Evolutionary conservation across 2,797 vertebrate species (phyloP).

Genomic region (Nyctibius grandis): DNA sequence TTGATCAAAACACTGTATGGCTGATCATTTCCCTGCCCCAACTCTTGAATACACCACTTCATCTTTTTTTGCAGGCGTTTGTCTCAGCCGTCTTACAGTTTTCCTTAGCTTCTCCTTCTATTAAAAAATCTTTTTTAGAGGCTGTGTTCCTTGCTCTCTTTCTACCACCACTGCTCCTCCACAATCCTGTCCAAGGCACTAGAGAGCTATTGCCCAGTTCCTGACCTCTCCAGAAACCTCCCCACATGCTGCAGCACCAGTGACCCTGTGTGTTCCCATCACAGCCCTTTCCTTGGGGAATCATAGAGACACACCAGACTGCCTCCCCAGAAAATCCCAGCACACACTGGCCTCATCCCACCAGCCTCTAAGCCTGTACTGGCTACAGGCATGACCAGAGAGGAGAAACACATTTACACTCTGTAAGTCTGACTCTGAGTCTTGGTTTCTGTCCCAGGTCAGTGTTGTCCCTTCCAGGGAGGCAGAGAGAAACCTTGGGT

Average conservation of each 20-base stretch:
- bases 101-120: neutral
- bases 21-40: neutral
- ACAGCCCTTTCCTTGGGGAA: neutral
- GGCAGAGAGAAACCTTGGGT: neutral
- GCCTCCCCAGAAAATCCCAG: neutral
- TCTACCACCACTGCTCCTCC: neutral
- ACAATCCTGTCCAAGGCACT: neutral
- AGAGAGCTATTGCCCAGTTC: neutral
- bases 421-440: neutral
- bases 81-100: neutral
- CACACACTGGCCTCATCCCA: neutral
- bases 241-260: neutral
- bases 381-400: neutral
- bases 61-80: neutral
- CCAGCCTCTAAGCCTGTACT: neutral
- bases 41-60: neutral
- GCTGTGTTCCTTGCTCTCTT: neutral
- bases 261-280: neutral
- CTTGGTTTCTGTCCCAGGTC: neutral
- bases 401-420: neutral
- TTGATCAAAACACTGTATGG: neutral
- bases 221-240: neutral
- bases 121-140: neutral
- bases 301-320: neutral
- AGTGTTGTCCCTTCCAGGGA: neutral